phyloP scores from a whole-genome alignment of 92 coral and sea anemone species.

The Siderastrea siderea region DNA sequence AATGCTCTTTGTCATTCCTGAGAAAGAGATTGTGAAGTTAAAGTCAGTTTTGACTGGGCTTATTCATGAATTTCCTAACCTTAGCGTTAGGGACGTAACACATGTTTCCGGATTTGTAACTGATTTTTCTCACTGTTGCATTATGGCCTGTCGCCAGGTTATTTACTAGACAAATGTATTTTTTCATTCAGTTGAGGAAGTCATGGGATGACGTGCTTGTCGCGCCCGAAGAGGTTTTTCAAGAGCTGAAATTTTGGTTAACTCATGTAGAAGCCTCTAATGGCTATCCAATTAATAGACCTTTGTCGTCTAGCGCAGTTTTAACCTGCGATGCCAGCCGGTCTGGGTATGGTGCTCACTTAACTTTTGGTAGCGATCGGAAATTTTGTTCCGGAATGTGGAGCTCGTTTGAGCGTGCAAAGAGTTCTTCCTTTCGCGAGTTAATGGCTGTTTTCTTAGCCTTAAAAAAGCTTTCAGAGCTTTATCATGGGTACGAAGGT shows the following conservation, averaged over 20 bases:
- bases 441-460: slow-evolving; percentile 17
- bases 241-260: slow-evolving; percentile 45
- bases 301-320: slow-evolving; percentile 50
- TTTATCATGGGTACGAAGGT: slow-evolving; percentile 10
- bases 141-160: slow-evolving; percentile 44
- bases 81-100: slow-evolving; percentile 62
- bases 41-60: slow-evolving; percentile 36
- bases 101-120: slow-evolving; percentile 32
- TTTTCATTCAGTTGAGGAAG: slow-evolving; percentile 31
- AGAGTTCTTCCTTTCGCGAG: neutral
- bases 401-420: neutral
- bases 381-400: slow-evolving; percentile 38
- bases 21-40: slow-evolving; percentile 47
- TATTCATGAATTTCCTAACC: slow-evolving; percentile 47
- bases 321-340: slow-evolving; percentile 59
- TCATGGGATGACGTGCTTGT: slow-evolving; percentile 36
- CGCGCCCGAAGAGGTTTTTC: slow-evolving; percentile 28
- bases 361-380: slow-evolving; percentile 15
- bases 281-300: slow-evolving; percentile 54
- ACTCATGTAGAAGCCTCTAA: slow-evolving; percentile 52
- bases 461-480: neutral
- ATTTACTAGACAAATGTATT: slow-evolving; percentile 72
- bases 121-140: slow-evolving; percentile 49
- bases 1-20: slow-evolving; percentile 50
- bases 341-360: slow-evolving; percentile 43